These are phyloP conservation scores for Synanthedon andrenaeformis DNA, from an alignment of 2,888 invertebrate genomes.

Conservation along the genomic window DNA sequence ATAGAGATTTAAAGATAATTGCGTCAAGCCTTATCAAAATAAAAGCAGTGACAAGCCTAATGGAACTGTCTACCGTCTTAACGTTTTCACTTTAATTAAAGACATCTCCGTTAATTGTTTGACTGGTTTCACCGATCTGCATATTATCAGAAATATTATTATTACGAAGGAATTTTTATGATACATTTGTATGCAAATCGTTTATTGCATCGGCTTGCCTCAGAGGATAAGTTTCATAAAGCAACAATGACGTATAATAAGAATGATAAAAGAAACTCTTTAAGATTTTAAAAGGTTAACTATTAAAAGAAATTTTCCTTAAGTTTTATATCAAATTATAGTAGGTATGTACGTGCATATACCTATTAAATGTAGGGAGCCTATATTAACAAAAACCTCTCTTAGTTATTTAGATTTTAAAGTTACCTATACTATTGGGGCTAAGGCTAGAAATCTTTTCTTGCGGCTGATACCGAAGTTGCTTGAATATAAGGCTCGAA, in stretches of 20 bases:
- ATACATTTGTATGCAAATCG: constrained; percentile 18
- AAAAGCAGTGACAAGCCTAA: constrained; percentile 18
- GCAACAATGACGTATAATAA: constrained; percentile 12
- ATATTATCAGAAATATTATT: constrained; percentile 9
- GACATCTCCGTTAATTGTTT: constrained; percentile 18
- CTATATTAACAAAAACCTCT: too few species aligned
- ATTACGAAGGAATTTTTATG: constrained; percentile 11
- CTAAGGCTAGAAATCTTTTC: too few species aligned
- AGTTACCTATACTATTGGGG: too few species aligned
- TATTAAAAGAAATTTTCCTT: too few species aligned
- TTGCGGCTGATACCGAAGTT: too few species aligned
- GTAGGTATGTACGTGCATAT: too few species aligned
- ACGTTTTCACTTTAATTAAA: constrained; percentile 26
- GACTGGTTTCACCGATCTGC: constrained; percentile 13
- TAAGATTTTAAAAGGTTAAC: neutral
- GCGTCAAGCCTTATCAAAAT: constrained; percentile 23
- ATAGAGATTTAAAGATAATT: constrained; percentile 26
- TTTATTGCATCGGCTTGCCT: constrained; percentile 1
- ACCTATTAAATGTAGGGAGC: too few species aligned
- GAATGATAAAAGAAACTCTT: constrained; percentile 8
- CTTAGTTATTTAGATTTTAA: too few species aligned
- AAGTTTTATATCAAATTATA: too few species aligned
- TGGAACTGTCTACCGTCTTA: constrained; percentile 17
- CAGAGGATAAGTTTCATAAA: neutral
- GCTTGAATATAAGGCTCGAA: too few species aligned